Evolutionary conservation across 2,888 invertebrate species (phyloP).

Genomic region (Sipha maydis): DNA sequence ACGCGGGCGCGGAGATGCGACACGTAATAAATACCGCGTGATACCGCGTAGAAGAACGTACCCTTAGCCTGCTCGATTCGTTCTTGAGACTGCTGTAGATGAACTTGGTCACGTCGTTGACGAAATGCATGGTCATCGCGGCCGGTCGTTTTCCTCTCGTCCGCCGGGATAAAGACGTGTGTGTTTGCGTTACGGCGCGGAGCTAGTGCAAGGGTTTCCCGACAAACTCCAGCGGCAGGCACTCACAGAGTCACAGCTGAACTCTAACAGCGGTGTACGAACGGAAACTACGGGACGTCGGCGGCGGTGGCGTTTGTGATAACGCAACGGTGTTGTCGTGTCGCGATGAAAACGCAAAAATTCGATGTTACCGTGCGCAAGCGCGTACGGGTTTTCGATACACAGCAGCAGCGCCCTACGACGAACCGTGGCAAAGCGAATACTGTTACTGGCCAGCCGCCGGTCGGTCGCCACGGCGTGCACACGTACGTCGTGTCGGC

Average conservation of each 20-base stretch:
- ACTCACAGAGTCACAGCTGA: too few relatives aligned
- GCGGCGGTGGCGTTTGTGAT: neutral
- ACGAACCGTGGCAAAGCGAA: slow-evolving; percentile 11
- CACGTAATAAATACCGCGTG: too few relatives aligned
- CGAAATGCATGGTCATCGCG: slow-evolving; percentile 30
- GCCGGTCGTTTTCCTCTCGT: neutral
- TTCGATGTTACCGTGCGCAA: neutral
- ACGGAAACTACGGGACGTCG: neutral
- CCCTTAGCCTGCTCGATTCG: slow-evolving; percentile 52
- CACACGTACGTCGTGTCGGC: neutral
- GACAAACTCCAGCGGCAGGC: neutral
- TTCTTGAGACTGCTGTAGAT: slow-evolving; percentile 45
- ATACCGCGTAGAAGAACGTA: neutral
- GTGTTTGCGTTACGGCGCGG: too few relatives aligned
- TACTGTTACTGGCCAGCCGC: slow-evolving; percentile 24
- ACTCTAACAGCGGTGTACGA: neutral
- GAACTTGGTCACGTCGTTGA: slow-evolving; percentile 59
- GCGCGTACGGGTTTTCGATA: neutral
- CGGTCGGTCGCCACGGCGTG: neutral
- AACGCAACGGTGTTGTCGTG: too few relatives aligned
- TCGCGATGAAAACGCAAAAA: neutral
- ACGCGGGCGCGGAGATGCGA: too few relatives aligned
- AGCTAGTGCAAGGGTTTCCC: too few relatives aligned
- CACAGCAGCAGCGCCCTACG: slow-evolving; percentile 1
- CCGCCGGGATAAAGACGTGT: too few relatives aligned